Evolutionary conservation across 1,140 invertebrate genomes (phyloP).

Genomic region (Drosophila grimshawi): DNA sequence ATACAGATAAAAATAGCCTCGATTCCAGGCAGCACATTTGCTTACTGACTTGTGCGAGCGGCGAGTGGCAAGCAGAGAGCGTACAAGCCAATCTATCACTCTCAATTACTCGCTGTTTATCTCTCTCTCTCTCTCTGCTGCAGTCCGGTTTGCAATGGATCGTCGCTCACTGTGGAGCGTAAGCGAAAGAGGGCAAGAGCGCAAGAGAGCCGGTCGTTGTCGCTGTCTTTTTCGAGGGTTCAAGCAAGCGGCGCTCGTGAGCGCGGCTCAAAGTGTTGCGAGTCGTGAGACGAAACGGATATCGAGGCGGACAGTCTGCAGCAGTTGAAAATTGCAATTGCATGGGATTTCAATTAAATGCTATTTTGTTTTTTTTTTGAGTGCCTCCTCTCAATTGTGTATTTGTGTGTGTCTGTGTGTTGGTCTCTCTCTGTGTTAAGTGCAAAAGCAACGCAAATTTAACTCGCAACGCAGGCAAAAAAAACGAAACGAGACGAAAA

Average conservation of each 20-base stretch:
- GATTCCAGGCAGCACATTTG: not conserved
- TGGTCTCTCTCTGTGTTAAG: constrained; percentile 7
- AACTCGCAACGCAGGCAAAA: constrained; percentile 38
- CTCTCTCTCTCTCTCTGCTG: not conserved
- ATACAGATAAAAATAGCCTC: constrained; percentile 1
- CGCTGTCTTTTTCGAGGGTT: constrained; percentile 45
- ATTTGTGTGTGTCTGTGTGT: constrained; percentile 22
- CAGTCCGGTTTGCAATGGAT: constrained; percentile 34
- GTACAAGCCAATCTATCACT: constrained; percentile 22
- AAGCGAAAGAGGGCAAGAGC: constrained; percentile 1
- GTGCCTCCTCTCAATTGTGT: constrained; percentile 49
- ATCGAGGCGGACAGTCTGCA: constrained; percentile 54
- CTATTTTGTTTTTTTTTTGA: constrained; percentile 40
- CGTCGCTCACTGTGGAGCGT: constrained; percentile 28
- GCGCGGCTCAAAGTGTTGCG: constrained; percentile 58
- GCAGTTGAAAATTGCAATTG: constrained; percentile 43
- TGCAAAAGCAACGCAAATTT: constrained; percentile 46
- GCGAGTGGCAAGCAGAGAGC: not conserved
- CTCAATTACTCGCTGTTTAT: constrained; percentile 4
- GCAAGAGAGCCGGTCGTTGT: constrained; percentile 21
- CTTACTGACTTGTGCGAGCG: constrained; percentile 7
- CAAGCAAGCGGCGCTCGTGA: constrained; percentile 45
- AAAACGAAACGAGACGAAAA: constrained; percentile 33
- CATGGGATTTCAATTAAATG: constrained; percentile 46
- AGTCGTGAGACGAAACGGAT: constrained; percentile 58